phyloP scores from a whole-genome alignment of 2,797 vertebrate genomes.

The Phyllotis vaccarum region DNA sequence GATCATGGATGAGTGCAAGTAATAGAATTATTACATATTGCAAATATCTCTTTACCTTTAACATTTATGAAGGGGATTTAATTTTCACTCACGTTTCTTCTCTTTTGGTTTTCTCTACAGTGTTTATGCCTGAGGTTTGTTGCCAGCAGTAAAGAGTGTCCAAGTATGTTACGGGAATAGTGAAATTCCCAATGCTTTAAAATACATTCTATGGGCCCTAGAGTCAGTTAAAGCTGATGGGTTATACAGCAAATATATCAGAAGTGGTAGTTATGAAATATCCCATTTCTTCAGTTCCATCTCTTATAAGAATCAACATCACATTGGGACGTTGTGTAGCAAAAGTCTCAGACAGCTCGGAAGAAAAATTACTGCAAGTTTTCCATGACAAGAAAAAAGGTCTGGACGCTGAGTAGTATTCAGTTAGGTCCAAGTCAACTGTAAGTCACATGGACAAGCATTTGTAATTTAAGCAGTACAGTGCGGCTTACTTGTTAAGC shows the following conservation, averaged over 20 bases:
- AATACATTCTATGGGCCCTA: constrained; percentile 67
- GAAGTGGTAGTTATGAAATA: constrained; percentile 74
- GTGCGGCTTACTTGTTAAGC: neutral
- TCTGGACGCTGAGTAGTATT: constrained; percentile 55
- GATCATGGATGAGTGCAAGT: constrained; percentile 68
- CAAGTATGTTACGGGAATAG: constrained; percentile 78
- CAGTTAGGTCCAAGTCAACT: constrained; percentile 54
- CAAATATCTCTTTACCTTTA: constrained; percentile 75
- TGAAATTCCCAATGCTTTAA: constrained; percentile 80
- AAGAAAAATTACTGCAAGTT: constrained; percentile 69
- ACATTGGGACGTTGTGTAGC: constrained; percentile 67
- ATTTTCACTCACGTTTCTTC: constrained; percentile 80
- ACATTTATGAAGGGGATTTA: constrained; percentile 79
- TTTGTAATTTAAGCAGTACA: constrained; percentile 17
- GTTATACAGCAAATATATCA: constrained; percentile 69
- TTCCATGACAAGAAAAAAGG: constrained; percentile 55
- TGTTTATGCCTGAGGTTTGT: constrained; percentile 79
- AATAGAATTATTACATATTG: constrained; percentile 74
- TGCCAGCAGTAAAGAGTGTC: constrained; percentile 75
- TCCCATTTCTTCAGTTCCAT: constrained; percentile 65
- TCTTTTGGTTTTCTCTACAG: constrained; percentile 75
- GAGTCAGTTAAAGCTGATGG: constrained; percentile 70
- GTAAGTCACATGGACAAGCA: constrained; percentile 25
- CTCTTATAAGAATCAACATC: constrained; percentile 60
- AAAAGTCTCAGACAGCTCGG: constrained; percentile 61